A percentile compares a stretch with the other conserved stretches of the same genome.
Conservation (phyloP, 2,113 vertebrate species). For the Nestor notabilis region DNA sequence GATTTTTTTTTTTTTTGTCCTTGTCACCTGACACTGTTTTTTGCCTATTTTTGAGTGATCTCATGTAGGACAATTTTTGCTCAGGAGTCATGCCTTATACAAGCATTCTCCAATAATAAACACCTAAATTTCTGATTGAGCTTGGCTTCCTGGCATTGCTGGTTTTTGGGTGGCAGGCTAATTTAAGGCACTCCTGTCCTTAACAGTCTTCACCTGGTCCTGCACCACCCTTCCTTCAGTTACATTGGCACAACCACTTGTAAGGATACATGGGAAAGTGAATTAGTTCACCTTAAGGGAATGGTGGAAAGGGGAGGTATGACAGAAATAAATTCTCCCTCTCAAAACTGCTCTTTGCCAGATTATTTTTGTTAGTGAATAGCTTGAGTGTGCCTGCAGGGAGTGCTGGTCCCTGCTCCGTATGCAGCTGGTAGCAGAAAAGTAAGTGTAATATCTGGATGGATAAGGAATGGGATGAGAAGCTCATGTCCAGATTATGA, state of each 20-base stretch:
- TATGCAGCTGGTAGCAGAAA: neutral
- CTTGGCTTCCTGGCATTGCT: neutral
- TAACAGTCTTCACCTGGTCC: neutral
- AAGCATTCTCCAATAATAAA: neutral
- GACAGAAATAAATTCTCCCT: neutral
- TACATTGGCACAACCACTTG: neutral
- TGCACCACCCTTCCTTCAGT: neutral
- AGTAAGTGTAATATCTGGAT: neutral
- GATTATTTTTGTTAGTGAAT: neutral
- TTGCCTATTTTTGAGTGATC: neutral
- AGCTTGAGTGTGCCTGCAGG: neutral
- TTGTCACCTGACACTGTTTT: neutral
- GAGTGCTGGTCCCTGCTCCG: neutral
- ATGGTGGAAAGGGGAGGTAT: fast-evolving
- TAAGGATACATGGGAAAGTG: neutral
- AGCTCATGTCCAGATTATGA: neutral
- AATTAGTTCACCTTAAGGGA: neutral
- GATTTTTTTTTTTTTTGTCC: neutral
- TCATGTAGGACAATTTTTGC: neutral
- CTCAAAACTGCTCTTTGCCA: neutral
- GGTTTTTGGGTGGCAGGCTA: neutral
- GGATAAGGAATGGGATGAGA: neutral
- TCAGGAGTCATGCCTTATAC: neutral
- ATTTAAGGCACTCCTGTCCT: neutral
- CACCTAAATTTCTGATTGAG: neutral